A percentile compares a stretch with the other conserved stretches of the same genome.
phyloP scores from a whole-genome alignment of 2,113 vertebrate genomes.

The Deroptyus accipitrinus region DNA sequence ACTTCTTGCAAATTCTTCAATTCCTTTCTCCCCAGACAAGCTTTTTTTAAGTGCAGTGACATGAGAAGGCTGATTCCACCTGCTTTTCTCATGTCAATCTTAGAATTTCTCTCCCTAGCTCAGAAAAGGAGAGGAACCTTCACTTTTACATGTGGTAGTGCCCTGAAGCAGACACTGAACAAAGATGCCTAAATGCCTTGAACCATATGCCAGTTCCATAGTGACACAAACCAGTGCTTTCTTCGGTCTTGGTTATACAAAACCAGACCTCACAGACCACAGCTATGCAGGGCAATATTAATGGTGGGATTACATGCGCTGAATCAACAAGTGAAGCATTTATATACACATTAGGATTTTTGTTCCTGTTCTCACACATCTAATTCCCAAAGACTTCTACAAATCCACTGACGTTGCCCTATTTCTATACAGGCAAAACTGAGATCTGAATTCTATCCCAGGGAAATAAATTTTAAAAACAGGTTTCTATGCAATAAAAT shows the following conservation, averaged over 20 bases:
- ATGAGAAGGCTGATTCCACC: background rate
- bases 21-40: background rate
- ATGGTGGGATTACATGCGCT: background rate
- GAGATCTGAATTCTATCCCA: background rate
- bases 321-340: conserved; percentile 32
- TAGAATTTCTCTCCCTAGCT: background rate
- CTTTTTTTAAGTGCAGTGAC: background rate
- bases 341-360: background rate
- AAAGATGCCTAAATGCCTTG: background rate
- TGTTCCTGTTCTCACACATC: background rate
- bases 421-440: background rate
- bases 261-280: background rate
- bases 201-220: background rate
- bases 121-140: background rate
- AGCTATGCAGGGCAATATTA: background rate
- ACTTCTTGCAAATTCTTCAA: conserved; percentile 5
- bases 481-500: background rate
- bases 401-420: background rate
- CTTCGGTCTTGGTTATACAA: background rate
- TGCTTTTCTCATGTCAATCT: background rate
- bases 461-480: background rate
- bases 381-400: background rate
- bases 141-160: background rate
- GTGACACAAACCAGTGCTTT: conserved; percentile 30
- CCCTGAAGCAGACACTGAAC: background rate